Evolutionary conservation across 2,797 vertebrate species (phyloP), one percentile per base, ranked within the genome.

Genomic region (Cirrhinus mrigala): DNA sequence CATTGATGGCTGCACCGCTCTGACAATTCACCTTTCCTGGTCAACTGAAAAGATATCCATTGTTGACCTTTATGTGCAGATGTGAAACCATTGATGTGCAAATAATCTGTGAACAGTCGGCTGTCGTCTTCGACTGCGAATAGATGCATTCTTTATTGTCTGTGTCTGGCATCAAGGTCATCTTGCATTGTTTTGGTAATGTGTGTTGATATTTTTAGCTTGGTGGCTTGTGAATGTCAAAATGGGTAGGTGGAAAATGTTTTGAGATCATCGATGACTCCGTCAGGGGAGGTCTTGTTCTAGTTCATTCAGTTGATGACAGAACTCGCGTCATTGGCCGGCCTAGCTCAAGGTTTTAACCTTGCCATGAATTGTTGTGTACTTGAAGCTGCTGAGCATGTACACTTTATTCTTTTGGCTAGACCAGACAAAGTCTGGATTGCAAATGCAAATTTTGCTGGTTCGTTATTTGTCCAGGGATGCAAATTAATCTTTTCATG

Each of bases 311-410:
- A 22, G 4, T 20, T 79, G 66, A 52, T 76, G 29, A 54, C 11
- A 73, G 79, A 87, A 73, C 81, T 83, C 86, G 50, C 88, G 88
- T 93, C 88, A 91, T 60, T 48, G 79, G 60, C 62, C 85, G 73
- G 87, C 85, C 81, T 76, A 24, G 70, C 73, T 87, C 91, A 90
- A 90, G 91, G 90, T 79, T 88, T 88, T 20, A 88, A 89, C 93
- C 93, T 92, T 92, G 91, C 79, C 85, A 18, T 84, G 4, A 50
- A 79, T 66, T 37, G 27, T 54, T 84, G 48, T 29, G 74, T 9
- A 66, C 46, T 54, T 46, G 37, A 68, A 54, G 70, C 81, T 50
- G 22, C 46, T 22, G 46, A 68, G n/a, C 79, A 40, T n/a, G 64
- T 37, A 52, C 64, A 24, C n/a, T 18, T 81, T 8, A n/a, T 69